Conservation (phyloP, 2,888 invertebrate species). For the Mantis religiosa region DNA sequence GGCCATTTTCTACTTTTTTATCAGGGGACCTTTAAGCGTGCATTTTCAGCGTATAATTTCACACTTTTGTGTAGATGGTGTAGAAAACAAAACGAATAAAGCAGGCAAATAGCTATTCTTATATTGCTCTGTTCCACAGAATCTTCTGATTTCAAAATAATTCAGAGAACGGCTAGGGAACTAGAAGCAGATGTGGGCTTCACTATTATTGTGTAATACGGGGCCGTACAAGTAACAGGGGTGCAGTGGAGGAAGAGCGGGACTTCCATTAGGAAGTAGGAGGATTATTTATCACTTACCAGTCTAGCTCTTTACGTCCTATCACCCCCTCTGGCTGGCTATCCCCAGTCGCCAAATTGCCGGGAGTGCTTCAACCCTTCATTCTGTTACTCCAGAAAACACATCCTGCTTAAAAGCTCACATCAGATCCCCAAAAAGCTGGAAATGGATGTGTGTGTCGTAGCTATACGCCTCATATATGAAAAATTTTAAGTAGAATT, state of each 20-base stretch:
- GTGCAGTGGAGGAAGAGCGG: background rate
- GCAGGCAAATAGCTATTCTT: no score
- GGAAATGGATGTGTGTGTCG: background rate
- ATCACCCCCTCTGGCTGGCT: background rate
- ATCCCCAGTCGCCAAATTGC: background rate
- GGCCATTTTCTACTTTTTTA: no score
- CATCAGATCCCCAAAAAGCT: background rate
- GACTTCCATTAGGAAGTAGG: background rate
- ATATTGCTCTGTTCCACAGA: no score
- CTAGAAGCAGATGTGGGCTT: background rate
- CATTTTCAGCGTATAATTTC: no score
- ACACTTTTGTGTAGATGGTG: no score
- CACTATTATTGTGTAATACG: background rate
- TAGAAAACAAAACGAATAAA: no score
- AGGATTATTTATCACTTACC: conserved; percentile 6
- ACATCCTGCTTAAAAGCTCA: background rate
- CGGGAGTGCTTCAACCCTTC: background rate
- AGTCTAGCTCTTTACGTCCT: background rate
- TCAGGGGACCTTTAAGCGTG: no score
- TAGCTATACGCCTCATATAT: background rate
- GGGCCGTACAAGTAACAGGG: background rate
- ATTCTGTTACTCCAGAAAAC: background rate
- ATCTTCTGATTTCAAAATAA: background rate
- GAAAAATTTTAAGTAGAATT: no score
- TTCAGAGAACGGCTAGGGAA: background rate